Base-by-base conservation (phyloP, 2,797 vertebrate genomes). In the Gambelia wislizenii region DNA sequence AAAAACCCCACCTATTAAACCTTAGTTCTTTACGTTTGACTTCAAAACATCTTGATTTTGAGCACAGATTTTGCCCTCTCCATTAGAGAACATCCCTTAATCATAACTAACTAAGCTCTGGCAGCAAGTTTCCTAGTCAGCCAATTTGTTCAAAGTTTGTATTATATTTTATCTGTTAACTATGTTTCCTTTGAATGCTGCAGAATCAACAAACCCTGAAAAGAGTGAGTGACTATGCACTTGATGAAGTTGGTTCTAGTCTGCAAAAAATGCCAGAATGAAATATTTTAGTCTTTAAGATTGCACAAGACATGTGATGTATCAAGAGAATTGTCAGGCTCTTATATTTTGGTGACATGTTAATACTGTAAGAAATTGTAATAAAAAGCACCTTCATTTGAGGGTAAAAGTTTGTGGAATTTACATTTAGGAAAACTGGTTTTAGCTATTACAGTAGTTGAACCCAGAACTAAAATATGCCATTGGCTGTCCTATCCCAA, bases 1-100 rank as follows among this genome's bases (percentile, higher is more conserved):
- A 86, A 95, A 92, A 94, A 78, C 85, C 42, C n/a, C 49, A 2
- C 49, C 91, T 97, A 88, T 96, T 91, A 90, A 96, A 96, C 91
- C 95, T 95, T 95, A 95, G 95, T 95, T 96, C 94, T 61, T 96
- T 79, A 92, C 86, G 52, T 69, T 89, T 94, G 92, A 2, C 6
- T 75, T 93, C 92, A 95, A 84, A 1, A 93, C 91, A 94, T 93
- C 94, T 94, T 92, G 92, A 81, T 95, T 44, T 89, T 91, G 92
- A 89, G 69, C 72, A 91, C 87, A 84, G 4, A 0, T 67, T 52
- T 86, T 81, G 85, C 89, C 89, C 44, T 94, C 91, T 94, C 76
- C 89, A 9, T 83, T 77, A 92, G 83, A 67, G 27, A 75, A 52
- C 13, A 77, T 33, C 70, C 30, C 70, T 89, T 86, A 86, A 54